Base-by-base conservation (phyloP, 2,113 vertebrate species). In the Rhinichthys klamathensis region DNA sequence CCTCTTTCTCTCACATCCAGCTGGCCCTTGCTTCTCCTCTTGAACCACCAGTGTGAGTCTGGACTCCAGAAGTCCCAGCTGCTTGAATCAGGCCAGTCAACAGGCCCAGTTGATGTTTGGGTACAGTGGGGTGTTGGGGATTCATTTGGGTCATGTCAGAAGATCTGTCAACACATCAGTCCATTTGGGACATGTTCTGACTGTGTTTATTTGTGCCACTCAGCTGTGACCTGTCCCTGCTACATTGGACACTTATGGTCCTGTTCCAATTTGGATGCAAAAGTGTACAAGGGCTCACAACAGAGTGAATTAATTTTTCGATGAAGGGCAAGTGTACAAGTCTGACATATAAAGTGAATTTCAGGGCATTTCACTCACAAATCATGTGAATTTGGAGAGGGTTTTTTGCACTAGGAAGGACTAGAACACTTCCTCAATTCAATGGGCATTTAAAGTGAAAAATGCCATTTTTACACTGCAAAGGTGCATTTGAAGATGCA, bases 1-100 rank as follows among this genome's bases (percentile, higher is more conserved):
- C n/a, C 77, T 84, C 86, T 94, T 88, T 94, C 80, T 91, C 87
- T 84, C 81, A 88, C 83, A 85, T 94, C 94, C 93, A 94, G 91
- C 91, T 92, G 93, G 92, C 93, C 89, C 86, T 91, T 90, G 89
- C 88, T 92, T 83, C 84, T 85, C 74, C 32, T 88, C 87, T 70
- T 87, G 92, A 91, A 89, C 85, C 88, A 86, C 58, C 25, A 73
- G 61, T 54, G 49, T 79, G 41, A 82, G 79, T 89, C 70, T 89
- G 82, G 88, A 86, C 85, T 69, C 61, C 65, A 69, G 32, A 58
- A 60, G 46, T 84, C 63, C 73, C 76, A 75, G 73, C 79, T 90
- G 91, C 89, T 91, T 89, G 83, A 84, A 60, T 80, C 77, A 35
- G 83, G 85, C 79, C 76, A 83, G 74, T 86, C 74, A 82, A 9